Conservation (phyloP, 2,888 invertebrate species). For the Nasonia oneida region DNA sequence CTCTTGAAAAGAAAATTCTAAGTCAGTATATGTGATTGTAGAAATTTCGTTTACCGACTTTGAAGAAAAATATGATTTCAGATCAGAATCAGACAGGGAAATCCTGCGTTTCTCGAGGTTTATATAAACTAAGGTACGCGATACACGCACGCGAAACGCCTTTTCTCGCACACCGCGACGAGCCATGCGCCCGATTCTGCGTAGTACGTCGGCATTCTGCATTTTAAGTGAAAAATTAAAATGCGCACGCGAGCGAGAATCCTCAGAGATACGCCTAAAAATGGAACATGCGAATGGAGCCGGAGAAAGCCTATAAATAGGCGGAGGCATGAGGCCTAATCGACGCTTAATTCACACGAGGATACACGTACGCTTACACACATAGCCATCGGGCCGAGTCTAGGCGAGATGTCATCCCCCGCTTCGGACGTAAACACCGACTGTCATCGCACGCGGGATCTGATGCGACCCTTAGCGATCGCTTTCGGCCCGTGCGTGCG, state of each 20-base stretch:
- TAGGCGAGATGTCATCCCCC: no score
- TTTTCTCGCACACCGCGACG: no score
- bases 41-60: no score
- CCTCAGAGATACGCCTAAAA: not conserved
- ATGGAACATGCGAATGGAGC: constrained; percentile 30
- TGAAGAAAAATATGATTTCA: no score
- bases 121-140: not conserved
- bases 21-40: no score
- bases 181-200: not conserved
- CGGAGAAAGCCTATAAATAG: constrained; percentile 36
- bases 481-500: not conserved
- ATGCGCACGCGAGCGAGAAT: not conserved
- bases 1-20: no score
- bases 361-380: no score
- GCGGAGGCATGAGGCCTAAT: not conserved
- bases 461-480: not conserved
- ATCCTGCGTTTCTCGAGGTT: no score
- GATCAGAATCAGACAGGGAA: no score
- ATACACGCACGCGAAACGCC: not conserved
- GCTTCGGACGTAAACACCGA: no score
- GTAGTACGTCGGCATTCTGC: not conserved
- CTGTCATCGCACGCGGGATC: not conserved
- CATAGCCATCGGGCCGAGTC: no score
- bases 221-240: constrained; percentile 13
- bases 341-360: no score